Evolutionary conservation across 1,140 invertebrate genomes (phyloP).

Genomic region (Bradynema listronoti): DNA sequence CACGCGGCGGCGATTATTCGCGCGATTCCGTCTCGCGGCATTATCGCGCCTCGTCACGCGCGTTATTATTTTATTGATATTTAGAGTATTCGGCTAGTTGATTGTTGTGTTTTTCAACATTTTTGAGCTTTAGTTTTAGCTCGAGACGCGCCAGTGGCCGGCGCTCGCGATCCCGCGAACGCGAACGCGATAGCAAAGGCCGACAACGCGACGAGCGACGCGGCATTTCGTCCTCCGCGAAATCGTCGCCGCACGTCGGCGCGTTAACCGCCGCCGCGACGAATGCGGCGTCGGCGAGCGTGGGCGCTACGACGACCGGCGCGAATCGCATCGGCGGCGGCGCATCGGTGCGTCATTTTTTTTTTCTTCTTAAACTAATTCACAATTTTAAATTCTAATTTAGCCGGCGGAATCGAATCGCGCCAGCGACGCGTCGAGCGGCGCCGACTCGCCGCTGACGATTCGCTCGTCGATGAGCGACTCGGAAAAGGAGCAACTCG

Average conservation of each 20-base stretch:
- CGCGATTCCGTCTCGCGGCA: background rate
- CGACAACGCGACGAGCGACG: background rate
- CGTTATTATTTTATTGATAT: background rate
- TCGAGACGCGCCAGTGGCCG: background rate
- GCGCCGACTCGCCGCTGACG: constrained; percentile 10
- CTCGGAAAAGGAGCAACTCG: constrained; percentile 49
- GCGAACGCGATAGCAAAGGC: background rate
- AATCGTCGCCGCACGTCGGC: background rate
- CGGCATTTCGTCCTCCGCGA: background rate
- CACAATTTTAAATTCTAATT: too few relatives aligned
- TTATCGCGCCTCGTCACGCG: background rate
- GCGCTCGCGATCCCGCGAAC: background rate
- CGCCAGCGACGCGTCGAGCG: too few relatives aligned
- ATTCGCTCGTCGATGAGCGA: constrained; percentile 44
- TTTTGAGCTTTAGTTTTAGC: background rate
- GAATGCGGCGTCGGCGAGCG: background rate
- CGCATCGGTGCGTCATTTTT: constrained; percentile 7
- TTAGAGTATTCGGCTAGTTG: background rate
- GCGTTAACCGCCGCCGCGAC: background rate
- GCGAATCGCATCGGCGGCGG: too few relatives aligned
- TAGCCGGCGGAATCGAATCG: too few relatives aligned
- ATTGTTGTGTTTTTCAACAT: background rate
- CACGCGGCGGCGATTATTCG: background rate
- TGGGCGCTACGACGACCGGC: too few relatives aligned
- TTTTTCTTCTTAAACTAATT: constrained; percentile 7